A percentile compares a stretch with the other conserved stretches of the same genome.
Evolutionary conservation across 2,113 vertebrate genomes (phyloP).

Genomic region (Polyodon spathula): DNA sequence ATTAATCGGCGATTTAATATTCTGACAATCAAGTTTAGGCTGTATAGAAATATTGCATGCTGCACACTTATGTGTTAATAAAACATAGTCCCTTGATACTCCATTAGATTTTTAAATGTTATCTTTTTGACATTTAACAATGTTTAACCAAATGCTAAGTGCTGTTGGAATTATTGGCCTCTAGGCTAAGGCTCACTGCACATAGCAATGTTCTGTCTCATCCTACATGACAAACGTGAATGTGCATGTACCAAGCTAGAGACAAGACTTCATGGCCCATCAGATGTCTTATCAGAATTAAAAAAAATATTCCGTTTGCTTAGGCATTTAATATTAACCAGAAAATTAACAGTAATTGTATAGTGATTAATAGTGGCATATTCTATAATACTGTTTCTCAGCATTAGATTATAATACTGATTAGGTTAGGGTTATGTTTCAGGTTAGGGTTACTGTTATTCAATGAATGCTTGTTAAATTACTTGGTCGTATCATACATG

Average conservation of each 20-base stretch:
- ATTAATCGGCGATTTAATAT: constrained; percentile 30
- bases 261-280: constrained; percentile 22
- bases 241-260: constrained; percentile 20
- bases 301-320: constrained; percentile 1
- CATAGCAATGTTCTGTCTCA: too few species aligned
- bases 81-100: constrained; percentile 46
- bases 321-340: not conserved
- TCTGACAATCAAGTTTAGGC: constrained; percentile 25
- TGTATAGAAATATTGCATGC: constrained; percentile 36
- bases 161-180: constrained; percentile 21
- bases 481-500: too few species aligned
- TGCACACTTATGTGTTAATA: constrained; percentile 54
- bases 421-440: too few species aligned
- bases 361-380: too few species aligned
- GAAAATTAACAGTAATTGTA: too few species aligned
- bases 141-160: constrained; percentile 29
- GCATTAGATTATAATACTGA: too few species aligned
- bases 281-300: constrained; percentile 12
- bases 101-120: constrained; percentile 39
- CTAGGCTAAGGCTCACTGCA: constrained; percentile 6
- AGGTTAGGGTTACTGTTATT: too few species aligned
- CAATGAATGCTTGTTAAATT: too few species aligned
- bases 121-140: constrained; percentile 51
- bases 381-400: too few species aligned
- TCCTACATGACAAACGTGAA: constrained; percentile 10